Base-by-base conservation (phyloP, 1,140 invertebrate genomes). In the Paralvinella palmiformis region DNA sequence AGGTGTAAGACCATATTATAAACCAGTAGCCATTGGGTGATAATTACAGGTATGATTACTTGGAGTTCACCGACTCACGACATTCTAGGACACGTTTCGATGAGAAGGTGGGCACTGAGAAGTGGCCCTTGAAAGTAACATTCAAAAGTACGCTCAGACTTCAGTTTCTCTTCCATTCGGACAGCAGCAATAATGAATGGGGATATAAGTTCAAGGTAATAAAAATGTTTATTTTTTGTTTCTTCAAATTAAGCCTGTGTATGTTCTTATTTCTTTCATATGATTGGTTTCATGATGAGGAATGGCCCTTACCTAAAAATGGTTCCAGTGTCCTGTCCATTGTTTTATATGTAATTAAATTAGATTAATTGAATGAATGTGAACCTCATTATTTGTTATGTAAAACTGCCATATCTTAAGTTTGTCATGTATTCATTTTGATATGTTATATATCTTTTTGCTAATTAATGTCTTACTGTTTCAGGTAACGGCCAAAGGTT, bases 121-220 rank as follows among this genome's bases (percentile, higher is more conserved):
- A 76, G 57, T 80, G 78, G 78, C 76, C 77, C 0, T 71, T 69
- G 44, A 69, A 69, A 31, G 71, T 78, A 10, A 67, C 65, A n/a
- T 79, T 80, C 62, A 71, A 65, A 60, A 77, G 78, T 3, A 72
- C 73, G 24, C 69, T 74, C 65, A 32, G 59, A 29, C 68, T 80
- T 5, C 73, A 76, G 32, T 80, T 79, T 65, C 62, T 74, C 52
- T 80, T 80, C 44, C 76, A 75, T n/a, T 77, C 77, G 6, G 78
- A 80, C 68, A 75, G 73, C 66, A 76, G 75, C 65, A 79, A 79
- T 68, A 78, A 72, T 31, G 78, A 80, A 52, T 80, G 78, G 78
- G 78, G 76, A 5, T 79, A 80, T 66, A 79, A 80, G 61, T 80
- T 80, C 64, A 76, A 73, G 63, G 76, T 79, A 60, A 27, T 17